These are phyloP conservation scores for Uropsilus gracilis DNA, from an alignment of 2,113 vertebrate genomes.

Conservation along the genomic window DNA sequence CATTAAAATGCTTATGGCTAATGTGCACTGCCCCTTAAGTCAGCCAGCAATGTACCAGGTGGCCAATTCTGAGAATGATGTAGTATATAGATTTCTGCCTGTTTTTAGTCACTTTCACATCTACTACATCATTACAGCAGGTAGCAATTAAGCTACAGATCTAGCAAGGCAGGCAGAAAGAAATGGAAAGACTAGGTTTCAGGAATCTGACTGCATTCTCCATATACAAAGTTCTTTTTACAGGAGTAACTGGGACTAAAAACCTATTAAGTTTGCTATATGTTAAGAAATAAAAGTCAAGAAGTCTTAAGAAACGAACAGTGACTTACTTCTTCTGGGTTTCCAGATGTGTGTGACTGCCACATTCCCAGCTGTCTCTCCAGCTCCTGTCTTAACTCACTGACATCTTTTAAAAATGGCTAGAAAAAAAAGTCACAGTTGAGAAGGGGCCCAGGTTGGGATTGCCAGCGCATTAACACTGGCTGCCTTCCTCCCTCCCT, in stretches of 20 bases:
- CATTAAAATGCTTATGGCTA: not conserved
- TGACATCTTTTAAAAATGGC: constrained; percentile 88
- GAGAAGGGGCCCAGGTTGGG: not conserved
- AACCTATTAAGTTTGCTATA: not conserved
- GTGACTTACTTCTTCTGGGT: constrained; percentile 90
- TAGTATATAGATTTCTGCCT: not conserved
- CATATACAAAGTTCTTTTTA: not conserved
- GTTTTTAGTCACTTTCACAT: not conserved
- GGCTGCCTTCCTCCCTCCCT: not conserved
- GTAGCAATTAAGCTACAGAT: not conserved
- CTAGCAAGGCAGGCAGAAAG: not conserved
- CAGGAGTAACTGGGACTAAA: not conserved
- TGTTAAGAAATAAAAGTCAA: not conserved
- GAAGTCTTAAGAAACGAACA: not conserved
- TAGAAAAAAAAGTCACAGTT: constrained; percentile 77
- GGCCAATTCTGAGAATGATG: not conserved
- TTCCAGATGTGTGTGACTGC: constrained; percentile 89
- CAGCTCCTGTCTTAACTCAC: constrained; percentile 92
- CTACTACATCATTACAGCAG: not conserved
- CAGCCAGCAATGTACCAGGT: not conserved
- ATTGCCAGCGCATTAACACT: not conserved
- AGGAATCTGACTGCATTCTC: not conserved
- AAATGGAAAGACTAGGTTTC: not conserved
- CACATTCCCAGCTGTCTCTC: constrained; percentile 94
- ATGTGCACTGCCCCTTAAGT: not conserved